Percentiles rank a stretch among this genome's conserved stretches.
These are phyloP conservation scores for Hydrotaea cyrtoneurina DNA, from an alignment of 2,888 invertebrate species.

Conservation along the genomic window DNA sequence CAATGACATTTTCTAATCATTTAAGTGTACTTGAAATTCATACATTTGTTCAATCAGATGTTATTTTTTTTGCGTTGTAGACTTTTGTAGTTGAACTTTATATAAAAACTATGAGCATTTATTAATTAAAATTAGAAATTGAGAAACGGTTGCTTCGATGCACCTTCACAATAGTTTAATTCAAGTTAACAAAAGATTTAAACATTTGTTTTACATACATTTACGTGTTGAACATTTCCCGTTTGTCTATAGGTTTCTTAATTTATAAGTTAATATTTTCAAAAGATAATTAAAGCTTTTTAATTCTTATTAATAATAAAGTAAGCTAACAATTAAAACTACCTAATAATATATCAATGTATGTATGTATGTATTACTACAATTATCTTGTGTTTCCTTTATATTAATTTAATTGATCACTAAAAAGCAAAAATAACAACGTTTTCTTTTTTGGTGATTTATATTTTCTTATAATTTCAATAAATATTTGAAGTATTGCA, in stretches of 20 bases:
- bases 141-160: neutral
- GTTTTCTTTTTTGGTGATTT: conserved; percentile 3
- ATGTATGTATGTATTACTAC: conserved; percentile 33
- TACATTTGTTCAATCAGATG: neutral
- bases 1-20: too few species aligned
- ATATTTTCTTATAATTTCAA: conserved; percentile 10
- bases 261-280: conserved; percentile 1
- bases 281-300: conserved; percentile 63
- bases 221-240: conserved; percentile 23
- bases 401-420: conserved; percentile 4
- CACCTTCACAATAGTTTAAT: conserved; percentile 31
- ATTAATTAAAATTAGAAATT: conserved; percentile 36
- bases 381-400: conserved; percentile 30
- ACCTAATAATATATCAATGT: conserved; percentile 59
- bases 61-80: conserved; percentile 42
- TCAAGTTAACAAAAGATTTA: conserved; percentile 23
- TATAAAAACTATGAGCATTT: conserved; percentile 56
- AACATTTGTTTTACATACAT: neutral
- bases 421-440: conserved; percentile 39
- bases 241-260: conserved; percentile 37
- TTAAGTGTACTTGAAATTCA: too few species aligned
- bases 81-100: neutral
- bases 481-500: conserved; percentile 23
- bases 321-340: conserved; percentile 75
- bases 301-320: conserved; percentile 68